Base-by-base conservation (phyloP, 2,888 invertebrate genomes). In the Venustoraphidia nigricollis region DNA sequence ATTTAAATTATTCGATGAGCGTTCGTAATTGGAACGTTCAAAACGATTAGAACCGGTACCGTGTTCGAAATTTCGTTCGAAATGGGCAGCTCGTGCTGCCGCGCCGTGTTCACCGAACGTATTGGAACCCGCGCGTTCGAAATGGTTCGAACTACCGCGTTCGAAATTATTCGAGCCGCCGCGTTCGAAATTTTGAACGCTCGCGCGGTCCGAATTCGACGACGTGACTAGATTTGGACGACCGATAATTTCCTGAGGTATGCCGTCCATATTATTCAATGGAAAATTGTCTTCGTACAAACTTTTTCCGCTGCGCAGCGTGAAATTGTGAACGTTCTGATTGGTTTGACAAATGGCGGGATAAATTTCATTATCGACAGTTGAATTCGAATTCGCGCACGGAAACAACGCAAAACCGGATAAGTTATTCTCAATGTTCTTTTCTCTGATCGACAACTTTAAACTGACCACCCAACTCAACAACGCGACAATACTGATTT, bases 281-380 rank as follows among this genome's bases (percentile, higher is more conserved):
- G 76, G 75, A 59, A 72, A 77, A 54, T 73, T 73, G 56, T 76
- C 79, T 60, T 84, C 84, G 59, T 85, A 85, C 42, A 84, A 81
- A 36, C 83, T 80, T 60, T 83, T 84, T 0, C 83, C 83, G 8
- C 83, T 82, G 51, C 84, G 75, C 62, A 84, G 69, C 1, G 87
- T 85, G 61, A 88, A 90, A 43, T 88, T 89, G 56, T 88, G 80
- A 10, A 88, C 76, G 54, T 89, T 88, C 9, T 88, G 85, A 59
- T 89, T 90, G 4, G 88, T 83, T 59, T 83, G 86, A 62, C 89
- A 89, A 55, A 89, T 83, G 10, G 88, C 85, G 6, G 89, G 89
- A 62, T 88, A 90, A 8, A 86, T 83, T 55, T 83, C 83, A 59
- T 85, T 85, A 62, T 87, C 85, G 53, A 86, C 86, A 57, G 87